A percentile compares a stretch with the other conserved stretches of the same genome.
phyloP scores from a whole-genome alignment of 2,797 vertebrate species.

The Podarcis siculus region DNA sequence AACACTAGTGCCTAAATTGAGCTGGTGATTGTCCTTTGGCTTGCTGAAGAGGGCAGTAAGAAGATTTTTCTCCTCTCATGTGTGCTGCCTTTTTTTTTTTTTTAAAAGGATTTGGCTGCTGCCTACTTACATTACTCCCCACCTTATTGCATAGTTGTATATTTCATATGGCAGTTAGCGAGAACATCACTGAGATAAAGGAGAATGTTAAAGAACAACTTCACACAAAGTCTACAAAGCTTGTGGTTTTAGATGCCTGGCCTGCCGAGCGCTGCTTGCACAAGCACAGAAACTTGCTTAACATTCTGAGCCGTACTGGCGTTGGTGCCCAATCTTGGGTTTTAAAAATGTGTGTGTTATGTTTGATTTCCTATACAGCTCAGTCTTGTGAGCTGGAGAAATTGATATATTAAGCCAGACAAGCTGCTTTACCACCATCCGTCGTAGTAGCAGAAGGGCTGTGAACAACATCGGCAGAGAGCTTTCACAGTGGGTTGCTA shows the following conservation, averaged over 20 bases:
- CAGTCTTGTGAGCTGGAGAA: not conserved
- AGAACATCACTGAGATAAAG: not conserved
- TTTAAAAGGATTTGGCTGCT: not conserved
- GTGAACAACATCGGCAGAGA: not conserved
- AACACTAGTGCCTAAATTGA: not conserved
- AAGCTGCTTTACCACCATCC: not conserved
- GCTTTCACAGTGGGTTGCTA: not conserved
- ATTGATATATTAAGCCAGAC: not conserved
- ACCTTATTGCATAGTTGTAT: not conserved
- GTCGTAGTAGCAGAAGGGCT: not conserved
- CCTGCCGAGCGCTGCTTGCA: not conserved
- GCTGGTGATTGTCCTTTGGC: not conserved
- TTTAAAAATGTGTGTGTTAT: not conserved
- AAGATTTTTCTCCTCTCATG: not conserved
- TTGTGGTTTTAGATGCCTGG: not conserved
- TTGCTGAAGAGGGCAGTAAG: not conserved
- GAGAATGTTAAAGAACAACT: not conserved
- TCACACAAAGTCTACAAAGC: not conserved
- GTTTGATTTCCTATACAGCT: not conserved
- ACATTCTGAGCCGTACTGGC: not conserved
- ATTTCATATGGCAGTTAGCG: not conserved
- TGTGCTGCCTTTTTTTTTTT: not conserved
- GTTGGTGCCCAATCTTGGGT: not conserved
- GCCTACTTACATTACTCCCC: not conserved
- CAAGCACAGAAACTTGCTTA: not conserved